These are phyloP conservation scores for Molossus alvarezi DNA, from an alignment of 2,797 vertebrate genomes.

Conservation along the genomic window DNA sequence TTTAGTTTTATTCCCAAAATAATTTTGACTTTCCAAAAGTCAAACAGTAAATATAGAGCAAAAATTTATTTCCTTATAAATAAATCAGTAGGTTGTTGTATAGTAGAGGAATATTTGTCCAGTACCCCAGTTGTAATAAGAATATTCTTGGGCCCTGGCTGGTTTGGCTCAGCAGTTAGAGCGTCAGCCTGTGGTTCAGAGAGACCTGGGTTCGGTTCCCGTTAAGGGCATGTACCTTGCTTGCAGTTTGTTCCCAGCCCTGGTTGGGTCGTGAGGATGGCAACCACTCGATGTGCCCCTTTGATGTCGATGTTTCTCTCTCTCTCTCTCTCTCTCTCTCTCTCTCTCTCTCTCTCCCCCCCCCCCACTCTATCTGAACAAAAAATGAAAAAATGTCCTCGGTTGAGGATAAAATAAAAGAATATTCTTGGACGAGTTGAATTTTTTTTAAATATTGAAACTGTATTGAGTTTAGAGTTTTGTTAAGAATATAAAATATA, in stretches of 20 bases:
- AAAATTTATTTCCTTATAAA: conserved; percentile 11
- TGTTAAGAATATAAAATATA: not conserved
- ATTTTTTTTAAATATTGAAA: not conserved
- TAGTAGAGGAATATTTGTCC: not conserved
- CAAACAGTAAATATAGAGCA: not conserved
- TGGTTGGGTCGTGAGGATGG: no score
- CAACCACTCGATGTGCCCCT: no score
- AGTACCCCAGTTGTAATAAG: not conserved
- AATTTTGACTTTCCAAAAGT: not conserved
- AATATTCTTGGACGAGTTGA: not conserved
- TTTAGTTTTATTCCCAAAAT: conserved; percentile 10
- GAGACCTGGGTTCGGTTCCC: no score
- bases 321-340: no score
- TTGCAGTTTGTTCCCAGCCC: no score
- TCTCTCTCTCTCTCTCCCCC: no score
- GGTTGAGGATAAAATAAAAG: not conserved
- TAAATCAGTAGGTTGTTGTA: not conserved
- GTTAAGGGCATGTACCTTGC: no score
- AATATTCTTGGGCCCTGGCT: not conserved
- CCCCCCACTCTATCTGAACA: no score
- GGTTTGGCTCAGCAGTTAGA: no score
- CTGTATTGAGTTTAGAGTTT: not conserved
- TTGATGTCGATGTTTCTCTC: no score
- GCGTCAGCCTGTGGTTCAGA: no score
- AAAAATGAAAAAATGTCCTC: no score